Base-by-base conservation (phyloP, 2,113 vertebrate genomes). In the Natator depressus region DNA sequence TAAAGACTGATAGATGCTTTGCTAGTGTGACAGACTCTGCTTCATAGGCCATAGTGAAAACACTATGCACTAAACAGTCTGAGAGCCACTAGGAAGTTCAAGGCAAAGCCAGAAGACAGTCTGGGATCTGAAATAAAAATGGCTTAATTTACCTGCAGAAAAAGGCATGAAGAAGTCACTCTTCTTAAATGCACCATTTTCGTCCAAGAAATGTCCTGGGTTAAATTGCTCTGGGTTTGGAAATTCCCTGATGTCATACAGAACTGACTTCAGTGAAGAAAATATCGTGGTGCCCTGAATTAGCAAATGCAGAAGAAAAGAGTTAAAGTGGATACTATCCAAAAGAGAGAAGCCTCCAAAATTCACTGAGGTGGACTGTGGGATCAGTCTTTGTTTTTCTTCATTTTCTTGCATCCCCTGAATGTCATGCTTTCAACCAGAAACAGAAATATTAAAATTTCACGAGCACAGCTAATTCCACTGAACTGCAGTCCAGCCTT, bases 211-310 rank as follows among this genome's bases (percentile, higher is more conserved):
- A 42, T 42, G 42, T 42, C 42, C 42, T 42, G 42, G 42, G 42
- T 42, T 42, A 42, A 42, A 42, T 42, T 42, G 42, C 42, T 42
- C 42, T 42, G 42, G 42, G 42, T 42, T 42, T 42, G 42, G 42
- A 42, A 42, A 42, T 42, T 42, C 42, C 42, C 42, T 42, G 42
- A 4, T 42, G 42, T 42, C 42, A 42, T 42, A 42, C 42, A 42
- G 42, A 42, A 42, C 42, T 42, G 42, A 42, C 42, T 42, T 42
- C 42, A 42, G 42, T 42, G 42, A 42, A 42, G 42, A 5, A 42
- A 42, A 42, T 42, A 42, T 5, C 42, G 42, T 42, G 42, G 42
- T 2, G 72, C 90, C 97, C 98, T 98, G 84, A 86, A 96, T 85
- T 29, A 87, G 47, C 6, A 92, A 22, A 84, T 35, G 86, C n/a